Evolutionary conservation across 2,797 vertebrate species (phyloP), one percentile per base, ranked within the genome.

Genomic region (Acomys russatus): DNA sequence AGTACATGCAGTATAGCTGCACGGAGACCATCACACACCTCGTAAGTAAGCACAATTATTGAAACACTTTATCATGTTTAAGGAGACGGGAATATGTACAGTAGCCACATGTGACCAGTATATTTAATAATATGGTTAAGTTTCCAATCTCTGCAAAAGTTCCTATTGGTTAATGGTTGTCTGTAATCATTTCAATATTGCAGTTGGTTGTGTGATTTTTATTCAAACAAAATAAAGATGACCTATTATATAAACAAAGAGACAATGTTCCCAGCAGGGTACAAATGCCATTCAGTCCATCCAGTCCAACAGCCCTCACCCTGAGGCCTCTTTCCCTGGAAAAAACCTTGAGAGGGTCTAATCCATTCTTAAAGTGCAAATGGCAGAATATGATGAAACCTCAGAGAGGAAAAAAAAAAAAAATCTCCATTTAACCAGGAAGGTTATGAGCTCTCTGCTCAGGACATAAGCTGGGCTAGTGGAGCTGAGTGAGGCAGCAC

Each of bases 211-310:
- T 4, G 30, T 84, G 49, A 90, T 56, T 94, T 64, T 33, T 92
- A 85, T 64, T 91, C 92, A 93, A 90, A 78, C 38, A 28, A 91
- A 89, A 93, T 87, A 88, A 91, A 77, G 18, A 93, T 87, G 54
- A 73, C 2, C 17, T 71, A 12, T 73, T 63, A 4, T 78, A 70
- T 66, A 17, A 70, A 35, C 3, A 87, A 38, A 4, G 11, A 61
- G 12, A 44, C 35, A 54, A 82, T 23, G 33, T 18, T 74, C 87
- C 83, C 23, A 28, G 66, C 28, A 88, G 18, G 20, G 88, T 33
- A 61, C 15, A 64, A 64, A 74, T 73, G 77, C 44, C 12, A 63
- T 87, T 92, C 35, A 78, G 1, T 59, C 56, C 12, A 63, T 87
- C 91, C 35, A 84, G 1, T 59, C 56, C 54, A 68, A 25, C 38